Evolutionary conservation across 2,797 vertebrate species (phyloP), one percentile per base, ranked within the genome.

Genomic region (Peromyscus melanophrys): DNA sequence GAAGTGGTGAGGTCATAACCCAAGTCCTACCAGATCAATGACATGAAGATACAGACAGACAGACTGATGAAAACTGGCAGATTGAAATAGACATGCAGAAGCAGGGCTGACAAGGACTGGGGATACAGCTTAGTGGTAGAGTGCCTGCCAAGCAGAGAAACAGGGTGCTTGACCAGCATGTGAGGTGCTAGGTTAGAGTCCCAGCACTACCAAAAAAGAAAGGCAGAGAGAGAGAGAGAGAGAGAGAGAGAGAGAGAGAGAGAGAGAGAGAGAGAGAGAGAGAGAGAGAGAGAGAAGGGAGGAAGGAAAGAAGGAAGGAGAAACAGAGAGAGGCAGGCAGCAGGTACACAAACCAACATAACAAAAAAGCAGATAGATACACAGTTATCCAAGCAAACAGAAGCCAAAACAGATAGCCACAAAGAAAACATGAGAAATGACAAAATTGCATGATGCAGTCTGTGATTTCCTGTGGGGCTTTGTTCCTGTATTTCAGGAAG

Each of bases 401-500:
- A 93, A 71, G 27, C 52, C 83, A 59, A 91, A 81, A 52, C 59
- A 59, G 1, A 31, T 23, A 59, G 37, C 49, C 14, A 34, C 7
- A 88, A 19, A 23, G 7, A 43, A 86, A 69, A 27, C 23, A 4
- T 23, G 55, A 86, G 61, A 81, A 89, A 75, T n/a, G 6, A 85
- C 43, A 89, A 1, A 46, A 80, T 52, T 65, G 92, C 82, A 19
- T 55, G 52, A 55, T 73, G 21, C 6, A 61, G 27, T 40, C 78
- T 21, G 2, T 71, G 57, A 71, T 63, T 75, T 52, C 84, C 46
- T n/a, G 43, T 6, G 14, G 27, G 88, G 9, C 61, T 85, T 88
- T 90, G 69, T 23, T 93, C 95, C 80, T 93, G 23, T 69, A 37
- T 94, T 80, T 91, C 81, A 59, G 34, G 52, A 82, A 94, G 55